Percentiles rank a stretch among this genome's conserved stretches.
Evolutionary conservation across 2,113 vertebrate genomes (phyloP).

Genomic region (Arothron firmamentum): DNA sequence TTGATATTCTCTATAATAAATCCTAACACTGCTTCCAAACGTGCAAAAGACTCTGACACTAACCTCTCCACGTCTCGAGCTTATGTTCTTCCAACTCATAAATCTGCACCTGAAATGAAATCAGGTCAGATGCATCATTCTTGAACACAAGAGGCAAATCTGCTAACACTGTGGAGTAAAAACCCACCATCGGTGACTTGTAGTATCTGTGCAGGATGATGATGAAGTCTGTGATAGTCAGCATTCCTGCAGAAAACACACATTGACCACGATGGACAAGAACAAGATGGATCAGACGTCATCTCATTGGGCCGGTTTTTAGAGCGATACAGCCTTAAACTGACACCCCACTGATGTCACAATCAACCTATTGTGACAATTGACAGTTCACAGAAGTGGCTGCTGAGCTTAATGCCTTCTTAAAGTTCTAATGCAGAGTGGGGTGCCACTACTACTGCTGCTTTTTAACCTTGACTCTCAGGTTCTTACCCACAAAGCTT

Average conservation of each 20-base stretch:
- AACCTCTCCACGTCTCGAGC: constrained; percentile 98
- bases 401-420: too few relatives aligned
- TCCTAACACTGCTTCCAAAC: too few relatives aligned
- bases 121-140: background rate
- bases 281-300: background rate
- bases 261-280: constrained; percentile 1
- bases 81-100: constrained; percentile 99
- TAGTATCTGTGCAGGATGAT: constrained; percentile 99
- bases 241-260: constrained; percentile 83
- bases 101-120: constrained; percentile 88
- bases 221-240: constrained; percentile 99
- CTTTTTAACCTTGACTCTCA: background rate
- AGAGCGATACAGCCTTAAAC: too few relatives aligned
- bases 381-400: too few relatives aligned
- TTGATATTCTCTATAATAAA: too few relatives aligned
- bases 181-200: constrained; percentile 92
- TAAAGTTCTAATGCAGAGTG: background rate
- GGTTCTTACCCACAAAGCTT: constrained; percentile 93
- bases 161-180: background rate
- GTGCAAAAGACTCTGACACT: constrained; percentile 7
- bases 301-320: too few relatives aligned
- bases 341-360: too few relatives aligned
- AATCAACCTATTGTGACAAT: too few relatives aligned
- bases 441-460: background rate
- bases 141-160: background rate